Base-by-base conservation (phyloP, 2,888 invertebrate species). In the Lymantria dispar region DNA sequence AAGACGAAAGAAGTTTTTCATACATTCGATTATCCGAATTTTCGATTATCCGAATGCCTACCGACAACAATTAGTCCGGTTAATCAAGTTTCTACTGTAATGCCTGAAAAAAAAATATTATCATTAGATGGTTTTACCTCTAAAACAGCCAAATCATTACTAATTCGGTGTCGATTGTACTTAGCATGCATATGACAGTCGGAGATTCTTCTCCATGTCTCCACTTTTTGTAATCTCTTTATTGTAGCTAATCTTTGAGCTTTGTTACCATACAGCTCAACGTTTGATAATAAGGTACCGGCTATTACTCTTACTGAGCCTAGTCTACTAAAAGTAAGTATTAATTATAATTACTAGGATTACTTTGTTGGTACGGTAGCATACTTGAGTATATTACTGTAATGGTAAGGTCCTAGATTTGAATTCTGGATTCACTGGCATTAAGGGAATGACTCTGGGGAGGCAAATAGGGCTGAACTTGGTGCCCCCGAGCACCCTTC, bases 141-240 rank as follows among this genome's bases (percentile, higher is more conserved):
- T 22, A 49, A 45, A 10, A 49, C 22, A 41, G 49, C 40, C 7
- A 50, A n/a, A 36, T 50, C 45, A 40, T 50, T 14, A n/a, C 1
- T 8, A 10, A 41, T 8, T 5, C 0, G 8, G 3, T 3, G 29
- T 0, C n/a, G 12, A 7, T 42, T 30, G 30, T 45, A 50, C n/a
- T 2, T 5, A 1, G 36, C 22, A 37, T 50, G 49, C 37, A 7
- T 11, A 45, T 45, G 36, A 41, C 45, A 45, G 22, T 14, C 7
- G 7, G 7, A 8, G 1, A 45, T 29, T n/a, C 10, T n/a, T 7
- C 45, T 41, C 49, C 49, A 50, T 9, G 37, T 42, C 30, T 49
- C 49, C 8, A n/a, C 7, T 8, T 1, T 14, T 11, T 50, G 41
- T 31, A 45, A 11, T 1, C 14, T 10, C 3, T 12, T 30, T 14